A percentile compares a stretch with the other conserved stretches of the same genome.
These are phyloP conservation scores for Sorex fumeus DNA, from an alignment of 2,113 vertebrate genomes.

Conservation along the genomic window DNA sequence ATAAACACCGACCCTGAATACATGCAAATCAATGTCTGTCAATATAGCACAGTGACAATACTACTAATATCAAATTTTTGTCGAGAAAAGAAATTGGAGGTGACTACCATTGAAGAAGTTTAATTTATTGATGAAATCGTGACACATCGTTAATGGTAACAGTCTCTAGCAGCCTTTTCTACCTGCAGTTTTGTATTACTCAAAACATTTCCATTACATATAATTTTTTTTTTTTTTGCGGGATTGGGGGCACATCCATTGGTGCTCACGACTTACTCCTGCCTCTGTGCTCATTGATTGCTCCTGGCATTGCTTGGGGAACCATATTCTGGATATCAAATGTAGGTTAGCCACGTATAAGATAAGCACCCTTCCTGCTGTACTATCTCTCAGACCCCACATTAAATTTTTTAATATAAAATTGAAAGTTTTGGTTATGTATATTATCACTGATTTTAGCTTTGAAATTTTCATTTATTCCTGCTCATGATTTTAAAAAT, in stretches of 20 bases:
- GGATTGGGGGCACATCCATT: too few species aligned
- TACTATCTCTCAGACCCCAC: too few species aligned
- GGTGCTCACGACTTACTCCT: too few species aligned
- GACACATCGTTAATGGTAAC: neutral
- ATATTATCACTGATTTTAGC: neutral
- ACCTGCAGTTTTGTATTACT: constrained; percentile 28
- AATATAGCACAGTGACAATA: constrained; percentile 1
- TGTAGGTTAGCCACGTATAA: too few species aligned
- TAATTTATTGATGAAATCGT: constrained; percentile 29
- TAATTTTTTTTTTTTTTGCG: neutral
- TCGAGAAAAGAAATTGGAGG: neutral
- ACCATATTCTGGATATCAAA: too few species aligned
- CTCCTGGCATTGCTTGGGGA: too few species aligned
- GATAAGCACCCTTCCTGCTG: too few species aligned
- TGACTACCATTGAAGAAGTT: neutral
- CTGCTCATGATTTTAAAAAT: neutral
- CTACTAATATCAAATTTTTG: neutral
- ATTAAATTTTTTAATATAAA: neutral
- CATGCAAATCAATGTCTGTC: neutral
- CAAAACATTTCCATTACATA: constrained; percentile 44
- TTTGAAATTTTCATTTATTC: constrained; percentile 23
- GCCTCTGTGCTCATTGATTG: too few species aligned
- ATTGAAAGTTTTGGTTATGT: constrained; percentile 27
- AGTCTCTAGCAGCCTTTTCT: constrained; percentile 5
- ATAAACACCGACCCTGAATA: neutral